These are phyloP conservation scores for Leptodactylus fuscus DNA, from an alignment of 2,113 vertebrate species.

Conservation along the genomic window DNA sequence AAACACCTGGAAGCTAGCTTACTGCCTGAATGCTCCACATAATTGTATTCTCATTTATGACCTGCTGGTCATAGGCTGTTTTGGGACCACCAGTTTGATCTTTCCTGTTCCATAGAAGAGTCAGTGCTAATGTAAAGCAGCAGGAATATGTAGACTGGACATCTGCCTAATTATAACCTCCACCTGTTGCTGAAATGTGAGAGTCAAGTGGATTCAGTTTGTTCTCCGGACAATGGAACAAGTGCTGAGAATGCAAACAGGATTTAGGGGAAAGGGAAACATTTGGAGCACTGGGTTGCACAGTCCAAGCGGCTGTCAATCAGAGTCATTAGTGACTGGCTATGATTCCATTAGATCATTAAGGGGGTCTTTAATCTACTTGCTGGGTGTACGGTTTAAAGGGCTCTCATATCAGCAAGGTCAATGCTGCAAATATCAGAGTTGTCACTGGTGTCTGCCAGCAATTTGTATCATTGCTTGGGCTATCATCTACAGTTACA, in stretches of 20 bases:
- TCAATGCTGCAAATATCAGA: background rate
- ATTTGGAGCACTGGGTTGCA: conserved; percentile 3
- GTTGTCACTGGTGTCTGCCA: background rate
- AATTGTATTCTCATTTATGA: conserved; percentile 9
- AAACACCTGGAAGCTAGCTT: background rate
- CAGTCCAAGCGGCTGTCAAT: conserved; percentile 11
- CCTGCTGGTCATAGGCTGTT: conserved; percentile 3
- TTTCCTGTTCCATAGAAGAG: conserved; percentile 1
- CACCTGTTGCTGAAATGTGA: conserved; percentile 52
- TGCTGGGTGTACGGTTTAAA: background rate
- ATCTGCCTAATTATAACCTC: conserved; percentile 53
- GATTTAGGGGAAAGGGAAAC: conserved; percentile 24
- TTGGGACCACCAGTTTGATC: conserved; percentile 6
- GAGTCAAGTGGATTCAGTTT: conserved; percentile 33
- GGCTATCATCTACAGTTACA: background rate
- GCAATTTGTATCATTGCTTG: background rate
- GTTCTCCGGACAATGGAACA: conserved; percentile 38
- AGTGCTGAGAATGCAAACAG: conserved; percentile 40
- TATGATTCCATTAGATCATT: background rate
- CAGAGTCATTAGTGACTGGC: background rate
- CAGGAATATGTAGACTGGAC: conserved; percentile 4
- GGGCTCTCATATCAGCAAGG: background rate
- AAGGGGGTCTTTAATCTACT: background rate
- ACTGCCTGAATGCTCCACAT: background rate
- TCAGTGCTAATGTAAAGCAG: background rate